Base-by-base conservation (phyloP, 2,888 invertebrate species). In the Amitus sp. region DNA sequence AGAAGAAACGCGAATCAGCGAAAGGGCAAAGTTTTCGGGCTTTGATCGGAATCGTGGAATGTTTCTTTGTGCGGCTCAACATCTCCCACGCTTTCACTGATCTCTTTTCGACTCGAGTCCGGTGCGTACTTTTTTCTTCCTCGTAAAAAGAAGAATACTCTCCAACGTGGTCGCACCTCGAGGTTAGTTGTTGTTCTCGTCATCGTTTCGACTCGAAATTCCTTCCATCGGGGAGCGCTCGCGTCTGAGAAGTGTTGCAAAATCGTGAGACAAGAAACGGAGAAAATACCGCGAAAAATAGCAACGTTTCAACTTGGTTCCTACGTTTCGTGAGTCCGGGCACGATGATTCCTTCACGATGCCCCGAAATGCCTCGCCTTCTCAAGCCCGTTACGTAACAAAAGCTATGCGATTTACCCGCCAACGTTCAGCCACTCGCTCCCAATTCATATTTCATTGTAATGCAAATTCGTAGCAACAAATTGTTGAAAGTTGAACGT, bases 1-100 rank as follows among this genome's bases (percentile, higher is more conserved):
- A n/a, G n/a, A n/a, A n/a, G n/a, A n/a, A n/a, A n/a, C n/a, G n/a
- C n/a, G n/a, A n/a, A n/a, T n/a, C n/a, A n/a, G n/a, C n/a, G n/a
- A n/a, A n/a, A n/a, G n/a, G n/a, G n/a, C n/a, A n/a, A n/a, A n/a
- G n/a, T n/a, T n/a, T n/a, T n/a, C n/a, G n/a, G n/a, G n/a, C n/a
- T n/a, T n/a, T n/a, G n/a, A n/a, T n/a, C n/a, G n/a, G n/a, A 23
- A 23, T 23, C 23, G 23, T 23, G 3, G 23, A 23, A 23, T 23
- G 4, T 23, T 23, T 7, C 23, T 23, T 23, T 23, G 23, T 23
- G 23, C 23, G 23, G 23, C 23, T 7, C 3, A 7, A 23, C 23
- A 7, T 23, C 50, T 60, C 54, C 40, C 60, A 55, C 50, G 43
- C 47, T 60, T 55, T 55, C 55, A 34, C 51, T 47, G 17, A 30